Conservation (phyloP, 2,888 invertebrate genomes). For the Tenthredo notha region DNA sequence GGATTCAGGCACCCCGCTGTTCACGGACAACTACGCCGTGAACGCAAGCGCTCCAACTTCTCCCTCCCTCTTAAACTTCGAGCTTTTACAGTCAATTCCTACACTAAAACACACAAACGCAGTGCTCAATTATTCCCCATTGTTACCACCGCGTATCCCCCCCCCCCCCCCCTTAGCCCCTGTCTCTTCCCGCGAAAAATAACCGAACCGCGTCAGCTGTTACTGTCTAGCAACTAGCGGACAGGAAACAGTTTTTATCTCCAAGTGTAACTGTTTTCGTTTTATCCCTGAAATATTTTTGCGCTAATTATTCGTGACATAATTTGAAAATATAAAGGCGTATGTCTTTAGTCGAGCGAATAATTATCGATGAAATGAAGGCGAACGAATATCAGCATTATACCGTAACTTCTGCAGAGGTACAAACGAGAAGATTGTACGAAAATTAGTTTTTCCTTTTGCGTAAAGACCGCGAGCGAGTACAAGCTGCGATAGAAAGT, state of each 20-base stretch:
- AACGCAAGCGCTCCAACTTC: conserved; percentile 2
- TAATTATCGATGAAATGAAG: not conserved
- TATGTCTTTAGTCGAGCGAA: too few relatives aligned
- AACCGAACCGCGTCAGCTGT: conserved; percentile 30
- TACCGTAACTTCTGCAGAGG: not conserved
- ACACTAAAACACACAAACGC: not conserved
- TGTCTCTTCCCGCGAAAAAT: conserved; percentile 8
- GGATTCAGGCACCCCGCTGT: conserved; percentile 20
- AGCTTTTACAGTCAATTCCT: not conserved
- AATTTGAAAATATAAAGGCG: too few relatives aligned
- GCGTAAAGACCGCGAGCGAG: not conserved
- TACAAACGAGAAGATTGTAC: conserved; percentile 29
- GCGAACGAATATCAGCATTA: not conserved
- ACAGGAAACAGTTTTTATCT: not conserved
- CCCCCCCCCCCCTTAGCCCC: too few relatives aligned
- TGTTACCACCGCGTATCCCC: not conserved
- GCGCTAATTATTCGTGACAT: not conserved
- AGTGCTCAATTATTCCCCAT: conserved; percentile 37
- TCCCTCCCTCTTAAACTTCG: not conserved
- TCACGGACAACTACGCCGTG: conserved; percentile 41
- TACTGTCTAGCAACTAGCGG: not conserved
- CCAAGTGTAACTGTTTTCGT: not conserved
- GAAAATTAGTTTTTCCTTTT: conserved; percentile 47
- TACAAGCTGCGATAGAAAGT: conserved; percentile 54
- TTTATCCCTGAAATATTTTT: not conserved